phyloP scores from a whole-genome alignment of 2,888 invertebrate genomes.

The Idaea biselata region DNA sequence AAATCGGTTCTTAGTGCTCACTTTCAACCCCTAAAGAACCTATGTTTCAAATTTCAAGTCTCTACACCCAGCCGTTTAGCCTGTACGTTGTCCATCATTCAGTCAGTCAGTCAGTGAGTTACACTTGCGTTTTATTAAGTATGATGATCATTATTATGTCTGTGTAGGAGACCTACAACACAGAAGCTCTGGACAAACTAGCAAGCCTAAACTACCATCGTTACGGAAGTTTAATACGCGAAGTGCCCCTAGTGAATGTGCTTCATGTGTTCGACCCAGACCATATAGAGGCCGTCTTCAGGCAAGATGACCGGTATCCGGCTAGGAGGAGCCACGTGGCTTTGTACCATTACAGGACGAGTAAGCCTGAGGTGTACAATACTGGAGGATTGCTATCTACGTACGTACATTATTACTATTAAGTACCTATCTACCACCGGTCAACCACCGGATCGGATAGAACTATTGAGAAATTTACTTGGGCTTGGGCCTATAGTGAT shows the following conservation, averaged over 20 bases:
- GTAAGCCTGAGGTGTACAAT: slow-evolving; percentile 87
- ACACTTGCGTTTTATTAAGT: too few relatives aligned
- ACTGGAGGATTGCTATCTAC: slow-evolving; percentile 91
- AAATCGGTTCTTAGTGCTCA: too few relatives aligned
- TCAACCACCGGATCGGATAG: too few relatives aligned
- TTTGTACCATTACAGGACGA: slow-evolving; percentile 87
- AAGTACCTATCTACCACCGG: too few relatives aligned
- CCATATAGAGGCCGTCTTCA: slow-evolving; percentile 88
- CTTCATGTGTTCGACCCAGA: slow-evolving; percentile 92
- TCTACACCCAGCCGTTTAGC: too few relatives aligned
- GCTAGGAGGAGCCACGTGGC: slow-evolving; percentile 90
- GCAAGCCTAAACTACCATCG: slow-evolving; percentile 85
- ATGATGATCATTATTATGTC: too few relatives aligned
- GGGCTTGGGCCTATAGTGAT: too few relatives aligned
- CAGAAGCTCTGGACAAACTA: slow-evolving; percentile 84
- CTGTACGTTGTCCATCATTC: too few relatives aligned
- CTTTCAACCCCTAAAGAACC: too few relatives aligned
- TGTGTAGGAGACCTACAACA: slow-evolving; percentile 90
- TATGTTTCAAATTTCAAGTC: too few relatives aligned
- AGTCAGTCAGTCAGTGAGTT: too few relatives aligned
- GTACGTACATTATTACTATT: slow-evolving; percentile 62
- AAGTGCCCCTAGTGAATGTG: slow-evolving; percentile 86
- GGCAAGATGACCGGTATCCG: slow-evolving; percentile 85
- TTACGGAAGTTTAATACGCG: slow-evolving; percentile 91
- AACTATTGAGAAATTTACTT: too few relatives aligned